These are phyloP conservation scores for Semnornis frantzii DNA, from an alignment of 2,113 vertebrate genomes.

Conservation along the genomic window DNA sequence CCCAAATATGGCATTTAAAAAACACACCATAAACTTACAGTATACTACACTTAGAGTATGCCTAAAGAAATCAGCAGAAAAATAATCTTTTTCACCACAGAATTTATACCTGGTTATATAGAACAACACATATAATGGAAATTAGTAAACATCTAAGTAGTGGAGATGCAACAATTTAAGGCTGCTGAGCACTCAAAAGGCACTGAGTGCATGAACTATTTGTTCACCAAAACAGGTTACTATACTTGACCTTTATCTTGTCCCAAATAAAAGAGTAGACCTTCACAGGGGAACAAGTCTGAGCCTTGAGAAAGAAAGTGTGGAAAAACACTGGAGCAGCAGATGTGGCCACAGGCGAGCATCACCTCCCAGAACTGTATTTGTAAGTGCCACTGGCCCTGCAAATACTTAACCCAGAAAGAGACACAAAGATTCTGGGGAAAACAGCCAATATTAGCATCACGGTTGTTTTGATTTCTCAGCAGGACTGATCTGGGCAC, in stretches of 20 bases:
- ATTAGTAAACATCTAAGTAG: neutral
- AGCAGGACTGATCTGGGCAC: neutral
- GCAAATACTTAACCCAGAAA: neutral
- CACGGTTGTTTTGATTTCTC: neutral
- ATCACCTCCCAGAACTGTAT: neutral
- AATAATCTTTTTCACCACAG: neutral
- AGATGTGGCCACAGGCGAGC: neutral
- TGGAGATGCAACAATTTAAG: neutral
- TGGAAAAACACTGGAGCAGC: neutral
- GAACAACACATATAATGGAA: neutral
- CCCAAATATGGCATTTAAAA: neutral
- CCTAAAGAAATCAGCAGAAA: neutral
- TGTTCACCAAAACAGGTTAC: neutral
- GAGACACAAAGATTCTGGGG: neutral
- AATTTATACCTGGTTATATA: neutral
- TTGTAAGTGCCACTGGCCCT: neutral
- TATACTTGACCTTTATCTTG: neutral
- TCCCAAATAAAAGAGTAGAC: neutral
- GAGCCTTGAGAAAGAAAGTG: neutral
- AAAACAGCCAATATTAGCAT: neutral
- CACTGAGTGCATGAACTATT: neutral
- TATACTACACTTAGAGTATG: neutral
- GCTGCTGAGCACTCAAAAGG: neutral
- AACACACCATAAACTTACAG: neutral
- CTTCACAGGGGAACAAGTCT: neutral